phyloP scores from a whole-genome alignment of 2,797 vertebrate species.

The Platyrinchus mystaceus region DNA sequence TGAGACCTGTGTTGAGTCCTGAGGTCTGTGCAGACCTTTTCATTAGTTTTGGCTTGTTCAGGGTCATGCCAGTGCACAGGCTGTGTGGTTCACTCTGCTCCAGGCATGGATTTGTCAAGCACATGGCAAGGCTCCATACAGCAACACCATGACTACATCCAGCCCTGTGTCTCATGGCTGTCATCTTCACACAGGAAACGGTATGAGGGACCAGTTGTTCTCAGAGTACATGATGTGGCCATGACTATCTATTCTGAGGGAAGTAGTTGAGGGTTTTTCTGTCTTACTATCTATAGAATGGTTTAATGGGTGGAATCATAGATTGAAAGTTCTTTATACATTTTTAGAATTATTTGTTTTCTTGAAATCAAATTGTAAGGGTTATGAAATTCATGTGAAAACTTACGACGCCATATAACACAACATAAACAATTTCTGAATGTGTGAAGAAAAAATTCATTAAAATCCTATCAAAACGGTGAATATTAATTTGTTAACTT shows the following conservation, averaged over 20 bases:
- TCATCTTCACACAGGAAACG: not conserved
- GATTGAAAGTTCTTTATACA: not conserved
- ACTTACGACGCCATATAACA: not conserved
- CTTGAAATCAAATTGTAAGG: not conserved
- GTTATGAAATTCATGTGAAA: not conserved
- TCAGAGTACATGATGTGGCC: fast-evolving
- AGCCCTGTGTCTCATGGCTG: not conserved
- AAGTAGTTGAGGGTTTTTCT: not conserved
- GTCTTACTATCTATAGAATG: not conserved
- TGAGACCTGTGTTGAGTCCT: not conserved
- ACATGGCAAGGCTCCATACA: not conserved
- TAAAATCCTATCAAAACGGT: not conserved
- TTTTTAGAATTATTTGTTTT: not conserved
- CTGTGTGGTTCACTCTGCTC: not conserved
- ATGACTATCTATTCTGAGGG: not conserved
- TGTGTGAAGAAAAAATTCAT: not conserved
- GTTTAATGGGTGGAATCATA: not conserved
- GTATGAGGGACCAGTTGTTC: fast-evolving
- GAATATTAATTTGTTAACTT: not conserved
- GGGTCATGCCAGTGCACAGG: not conserved
- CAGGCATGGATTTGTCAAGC: not conserved
- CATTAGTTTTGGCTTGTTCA: not conserved
- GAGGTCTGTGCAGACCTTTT: not conserved
- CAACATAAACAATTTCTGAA: not conserved
- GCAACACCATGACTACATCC: not conserved